phyloP scores from a whole-genome alignment of 30 jellyfish, hydroid and myxozoan species.

The Hydractinia symbiolongicarpus region DNA sequence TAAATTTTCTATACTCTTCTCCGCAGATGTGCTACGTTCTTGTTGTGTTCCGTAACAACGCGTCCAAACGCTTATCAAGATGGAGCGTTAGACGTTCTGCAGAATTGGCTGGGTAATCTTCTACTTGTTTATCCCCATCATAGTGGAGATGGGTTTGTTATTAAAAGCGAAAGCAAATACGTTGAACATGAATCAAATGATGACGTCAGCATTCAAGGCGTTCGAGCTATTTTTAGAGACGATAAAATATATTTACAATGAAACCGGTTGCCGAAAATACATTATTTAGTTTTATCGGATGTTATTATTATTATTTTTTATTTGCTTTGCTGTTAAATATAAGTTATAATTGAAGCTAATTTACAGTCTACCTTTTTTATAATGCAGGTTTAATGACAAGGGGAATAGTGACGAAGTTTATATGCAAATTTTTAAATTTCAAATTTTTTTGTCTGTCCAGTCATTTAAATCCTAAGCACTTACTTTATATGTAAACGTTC shows the following conservation, averaged over 20 bases:
- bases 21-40: neutral
- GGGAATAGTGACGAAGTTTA: no score
- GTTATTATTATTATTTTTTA: no score
- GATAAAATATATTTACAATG: neutral
- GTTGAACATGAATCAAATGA: slow-evolving; percentile 1
- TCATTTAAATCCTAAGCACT: no score
- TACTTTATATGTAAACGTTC: no score
- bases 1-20: neutral
- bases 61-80: slow-evolving; percentile 2
- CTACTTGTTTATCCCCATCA: slow-evolving; percentile 19
- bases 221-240: slow-evolving; percentile 10
- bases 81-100: neutral
- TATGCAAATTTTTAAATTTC: no score
- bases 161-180: slow-evolving; percentile 2
- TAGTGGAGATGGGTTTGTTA: slow-evolving; percentile 12
- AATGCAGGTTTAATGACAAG: no score
- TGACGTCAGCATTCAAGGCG: neutral
- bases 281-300: no score
- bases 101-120: neutral
- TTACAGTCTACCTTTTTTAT: no score
- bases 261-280: neutral
- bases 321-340: no score
- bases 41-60: neutral
- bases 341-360: no score
- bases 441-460: no score